Conservation (phyloP, 2,113 vertebrate genomes). For the Corythornis madagascariensis region DNA sequence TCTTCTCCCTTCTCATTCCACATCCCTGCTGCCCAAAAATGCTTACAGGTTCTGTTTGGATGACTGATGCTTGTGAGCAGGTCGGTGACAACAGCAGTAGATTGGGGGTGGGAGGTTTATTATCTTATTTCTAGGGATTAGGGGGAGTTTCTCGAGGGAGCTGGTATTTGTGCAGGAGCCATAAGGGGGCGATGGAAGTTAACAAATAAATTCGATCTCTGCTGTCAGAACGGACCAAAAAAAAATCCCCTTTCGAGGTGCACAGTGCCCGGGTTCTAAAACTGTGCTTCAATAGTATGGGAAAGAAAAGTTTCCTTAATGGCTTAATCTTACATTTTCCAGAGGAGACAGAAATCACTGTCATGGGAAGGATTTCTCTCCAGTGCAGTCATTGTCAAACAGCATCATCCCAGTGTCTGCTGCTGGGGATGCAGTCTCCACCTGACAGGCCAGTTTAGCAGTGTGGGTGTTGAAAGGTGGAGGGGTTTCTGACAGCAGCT, state of each 20-base stretch:
- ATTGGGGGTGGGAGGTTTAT: rapidly evolving
- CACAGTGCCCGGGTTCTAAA: background rate
- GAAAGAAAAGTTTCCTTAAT: background rate
- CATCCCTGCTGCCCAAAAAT: background rate
- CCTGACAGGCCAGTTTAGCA: background rate
- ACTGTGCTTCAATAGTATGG: background rate
- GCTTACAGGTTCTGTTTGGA: background rate
- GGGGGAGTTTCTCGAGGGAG: background rate
- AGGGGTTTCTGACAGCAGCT: background rate
- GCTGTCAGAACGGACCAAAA: rapidly evolving
- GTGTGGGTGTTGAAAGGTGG: background rate
- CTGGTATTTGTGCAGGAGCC: background rate
- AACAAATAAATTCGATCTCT: background rate
- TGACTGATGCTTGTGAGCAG: background rate
- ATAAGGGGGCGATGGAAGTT: conserved; percentile 45
- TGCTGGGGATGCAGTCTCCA: background rate
- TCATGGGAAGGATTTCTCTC: background rate
- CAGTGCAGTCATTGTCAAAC: background rate
- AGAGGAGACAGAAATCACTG: background rate
- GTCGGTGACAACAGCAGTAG: background rate
- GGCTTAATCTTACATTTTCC: background rate
- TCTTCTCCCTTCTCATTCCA: background rate
- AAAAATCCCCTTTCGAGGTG: background rate
- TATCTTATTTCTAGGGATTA: background rate
- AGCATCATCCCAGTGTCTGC: background rate